Base-by-base conservation (phyloP, 2,113 vertebrate genomes). In the Spilogale gracilis region DNA sequence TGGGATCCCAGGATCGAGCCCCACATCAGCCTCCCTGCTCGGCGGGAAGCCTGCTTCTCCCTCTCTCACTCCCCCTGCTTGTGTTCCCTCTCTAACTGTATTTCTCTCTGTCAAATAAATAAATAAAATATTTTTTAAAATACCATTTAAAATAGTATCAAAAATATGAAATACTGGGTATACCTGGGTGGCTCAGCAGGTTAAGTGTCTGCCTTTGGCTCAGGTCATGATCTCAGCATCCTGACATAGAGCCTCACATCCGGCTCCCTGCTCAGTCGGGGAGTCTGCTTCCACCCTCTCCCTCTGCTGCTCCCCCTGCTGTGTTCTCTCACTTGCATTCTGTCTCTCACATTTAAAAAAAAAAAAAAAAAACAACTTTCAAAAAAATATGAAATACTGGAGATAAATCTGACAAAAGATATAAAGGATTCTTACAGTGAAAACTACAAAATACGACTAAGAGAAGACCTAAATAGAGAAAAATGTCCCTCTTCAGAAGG, bases 131-230 rank as follows among this genome's bases (percentile, higher is more conserved):
- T 38, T 38, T 38, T 38, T 38, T 2, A 38, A 38, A 95, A 63
- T 52, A 90, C n/a, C 43, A 78, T 23, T 90, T 91, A 94, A n/a
- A 81, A 80, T n/a, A 60, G 54, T 17, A 90, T 78, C 13, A 90
- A 78, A 90, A 90, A 76, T 50, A 50, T 76, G 67, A 38, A 69
- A 69, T 69, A n/a, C 16, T 32, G 7, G 6, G 32, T 32, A 16
- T 16, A n/a, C 32, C 32, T 38, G 32, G 3, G 32, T n/a, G 67
- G 67, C 67, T 69, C 32, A 18, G 32, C 17, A 32, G 7, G 32
- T 69, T 69, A 69, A 4, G 16, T 3, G 7, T 18, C 67, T 69
- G 67, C 16, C 32, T 69, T 38, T 18, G 3, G 67, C 67, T 69
- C 32, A 38, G 67, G 32, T 69, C 32, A 69, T 38, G 67, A 69